phyloP scores from a whole-genome alignment of 2,888 invertebrate genomes.

The Scrobipalpa atriplicella region DNA sequence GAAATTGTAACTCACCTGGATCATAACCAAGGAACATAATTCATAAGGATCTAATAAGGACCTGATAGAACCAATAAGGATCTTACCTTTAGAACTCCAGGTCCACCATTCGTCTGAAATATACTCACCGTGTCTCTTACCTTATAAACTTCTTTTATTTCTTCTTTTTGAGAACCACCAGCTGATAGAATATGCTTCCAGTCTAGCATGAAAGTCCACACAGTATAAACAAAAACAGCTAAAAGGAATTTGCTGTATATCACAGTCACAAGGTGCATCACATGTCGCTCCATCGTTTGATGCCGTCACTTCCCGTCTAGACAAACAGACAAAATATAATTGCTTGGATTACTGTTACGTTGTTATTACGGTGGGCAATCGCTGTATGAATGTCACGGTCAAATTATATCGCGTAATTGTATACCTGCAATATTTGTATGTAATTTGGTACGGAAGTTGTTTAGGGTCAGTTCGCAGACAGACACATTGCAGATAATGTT shows the following conservation, averaged over 20 bases:
- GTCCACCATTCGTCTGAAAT: too few species aligned
- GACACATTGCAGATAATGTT: neutral
- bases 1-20: too few species aligned
- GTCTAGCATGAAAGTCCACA: neutral
- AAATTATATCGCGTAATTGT: slow-evolving; percentile 9
- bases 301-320: slow-evolving; percentile 20
- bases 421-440: neutral
- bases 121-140: too few species aligned
- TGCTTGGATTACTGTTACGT: slow-evolving; percentile 17
- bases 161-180: too few species aligned
- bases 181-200: too few species aligned
- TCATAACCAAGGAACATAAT: too few species aligned
- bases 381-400: slow-evolving; percentile 12
- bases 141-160: too few species aligned
- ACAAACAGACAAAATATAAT: slow-evolving; percentile 19
- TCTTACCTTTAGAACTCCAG: too few species aligned
- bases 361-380: slow-evolving; percentile 9
- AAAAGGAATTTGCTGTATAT: slow-evolving; percentile 4
- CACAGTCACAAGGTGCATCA: neutral
- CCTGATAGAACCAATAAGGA: too few species aligned
- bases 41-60: too few species aligned
- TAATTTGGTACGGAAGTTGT: neutral
- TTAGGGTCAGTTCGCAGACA: neutral
- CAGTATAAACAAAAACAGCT: neutral
- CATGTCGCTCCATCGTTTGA: neutral